Evolutionary conservation across 2,888 invertebrate species (phyloP).

Genomic region (Dyspetes luteomarginatus): DNA sequence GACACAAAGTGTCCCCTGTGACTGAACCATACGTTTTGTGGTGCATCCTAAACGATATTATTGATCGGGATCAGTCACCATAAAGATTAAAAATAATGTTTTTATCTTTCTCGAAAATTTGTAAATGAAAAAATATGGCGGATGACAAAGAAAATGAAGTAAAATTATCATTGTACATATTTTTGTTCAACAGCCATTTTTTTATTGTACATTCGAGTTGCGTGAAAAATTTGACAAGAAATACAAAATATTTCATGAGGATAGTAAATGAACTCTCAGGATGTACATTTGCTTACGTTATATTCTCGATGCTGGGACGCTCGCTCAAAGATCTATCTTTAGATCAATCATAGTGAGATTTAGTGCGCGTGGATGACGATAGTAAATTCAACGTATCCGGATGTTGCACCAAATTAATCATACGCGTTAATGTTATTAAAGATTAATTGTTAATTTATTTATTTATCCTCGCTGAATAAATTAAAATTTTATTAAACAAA

Average conservation of each 20-base stretch:
- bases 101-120: too few relatives aligned
- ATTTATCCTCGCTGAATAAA: conserved; percentile 4
- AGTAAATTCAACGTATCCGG: conserved; percentile 57
- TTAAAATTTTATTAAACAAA: background rate
- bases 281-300: conserved; percentile 55
- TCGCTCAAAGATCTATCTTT: conserved; percentile 68
- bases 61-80: conserved; percentile 5
- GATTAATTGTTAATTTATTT: conserved; percentile 12
- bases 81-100: too few relatives aligned
- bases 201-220: too few relatives aligned
- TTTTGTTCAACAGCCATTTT: too few relatives aligned
- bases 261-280: conserved; percentile 20
- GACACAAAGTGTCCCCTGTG: conserved; percentile 95
- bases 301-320: conserved; percentile 55
- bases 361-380: conserved; percentile 63
- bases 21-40: conserved; percentile 89
- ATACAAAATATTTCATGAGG: background rate
- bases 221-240: background rate
- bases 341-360: conserved; percentile 68
- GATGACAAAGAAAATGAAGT: too few relatives aligned
- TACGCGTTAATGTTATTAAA: conserved; percentile 22
- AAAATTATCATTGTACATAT: too few relatives aligned
- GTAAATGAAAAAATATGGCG: too few relatives aligned
- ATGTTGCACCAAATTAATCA: conserved; percentile 49
- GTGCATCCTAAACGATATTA: conserved; percentile 85